phyloP scores from a whole-genome alignment of 2,797 vertebrate species.

The Aldrovandia affinis region DNA sequence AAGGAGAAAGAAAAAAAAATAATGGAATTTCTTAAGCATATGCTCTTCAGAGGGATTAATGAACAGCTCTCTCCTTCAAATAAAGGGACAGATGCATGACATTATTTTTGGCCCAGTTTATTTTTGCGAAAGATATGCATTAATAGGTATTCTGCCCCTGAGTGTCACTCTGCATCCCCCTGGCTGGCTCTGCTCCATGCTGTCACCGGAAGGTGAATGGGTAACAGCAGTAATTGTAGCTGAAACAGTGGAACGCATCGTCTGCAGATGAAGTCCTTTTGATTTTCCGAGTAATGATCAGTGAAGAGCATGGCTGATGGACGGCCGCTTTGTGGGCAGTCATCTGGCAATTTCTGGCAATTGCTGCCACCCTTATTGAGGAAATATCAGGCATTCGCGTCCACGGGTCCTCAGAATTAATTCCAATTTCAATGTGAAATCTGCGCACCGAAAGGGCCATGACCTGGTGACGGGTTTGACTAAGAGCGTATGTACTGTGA shows the following conservation, averaged over 20 bases:
- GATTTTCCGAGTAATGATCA: conserved; percentile 24
- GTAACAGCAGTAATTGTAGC: conserved; percentile 10
- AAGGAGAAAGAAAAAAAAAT: neutral
- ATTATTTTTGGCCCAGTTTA: neutral
- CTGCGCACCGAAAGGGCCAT: neutral
- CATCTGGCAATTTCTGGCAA: conserved; percentile 25
- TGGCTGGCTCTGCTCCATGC: conserved; percentile 17
- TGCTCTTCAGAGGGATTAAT: neutral
- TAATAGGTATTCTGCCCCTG: neutral
- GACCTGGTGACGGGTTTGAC: neutral
- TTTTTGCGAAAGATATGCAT: neutral
- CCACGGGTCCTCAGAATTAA: conserved; percentile 9
- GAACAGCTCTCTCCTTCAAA: conserved; percentile 17
- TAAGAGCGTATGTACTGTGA: too few relatives aligned
- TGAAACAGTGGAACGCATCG: conserved; percentile 9
- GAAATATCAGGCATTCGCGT: conserved; percentile 32
- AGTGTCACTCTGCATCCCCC: neutral
- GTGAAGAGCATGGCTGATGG: conserved; percentile 37
- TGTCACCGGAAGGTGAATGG: conserved; percentile 29
- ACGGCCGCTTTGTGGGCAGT: conserved; percentile 36
- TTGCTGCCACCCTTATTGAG: conserved; percentile 33
- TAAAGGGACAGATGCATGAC: neutral
- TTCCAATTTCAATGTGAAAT: neutral
- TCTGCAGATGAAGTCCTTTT: conserved; percentile 24
- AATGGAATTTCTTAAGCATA: conserved; percentile 13